Conservation (phyloP, 2,888 invertebrate species). For the Mermis nigrescens region DNA sequence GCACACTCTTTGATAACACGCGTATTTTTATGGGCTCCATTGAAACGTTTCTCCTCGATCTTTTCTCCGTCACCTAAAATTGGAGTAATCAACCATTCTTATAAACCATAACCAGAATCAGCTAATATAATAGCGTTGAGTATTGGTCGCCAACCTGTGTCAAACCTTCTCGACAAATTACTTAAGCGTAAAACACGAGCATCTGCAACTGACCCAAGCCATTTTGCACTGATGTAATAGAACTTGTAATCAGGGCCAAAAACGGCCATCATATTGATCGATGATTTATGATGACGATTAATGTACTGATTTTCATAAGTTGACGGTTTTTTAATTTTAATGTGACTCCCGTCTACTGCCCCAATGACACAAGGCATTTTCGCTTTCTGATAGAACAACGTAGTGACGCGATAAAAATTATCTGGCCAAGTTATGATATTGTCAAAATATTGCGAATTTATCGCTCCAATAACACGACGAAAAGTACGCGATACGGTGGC, state of each 20-base stretch:
- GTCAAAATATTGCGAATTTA: background rate
- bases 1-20: conserved; percentile 11
- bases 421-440: background rate
- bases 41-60: conserved; percentile 4
- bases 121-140: conserved; percentile 7
- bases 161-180: conserved; percentile 1
- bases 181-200: conserved; percentile 12
- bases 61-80: background rate
- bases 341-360: conserved; percentile 9
- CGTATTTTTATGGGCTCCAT: conserved; percentile 12
- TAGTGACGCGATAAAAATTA: background rate
- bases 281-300: conserved; percentile 7
- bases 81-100: conserved; percentile 8
- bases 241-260: conserved; percentile 9
- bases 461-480: background rate
- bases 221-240: conserved; percentile 7
- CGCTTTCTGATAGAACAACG: background rate
- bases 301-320: conserved; percentile 9
- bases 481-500: background rate
- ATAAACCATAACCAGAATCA: conserved; percentile 8
- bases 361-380: background rate
- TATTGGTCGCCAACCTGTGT: conserved; percentile 9
- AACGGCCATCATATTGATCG: conserved; percentile 10
- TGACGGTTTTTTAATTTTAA: conserved; percentile 7
- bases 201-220: conserved; percentile 11